Conservation (phyloP, 2,113 vertebrate species). For the Chaetodon trifascialis region DNA sequence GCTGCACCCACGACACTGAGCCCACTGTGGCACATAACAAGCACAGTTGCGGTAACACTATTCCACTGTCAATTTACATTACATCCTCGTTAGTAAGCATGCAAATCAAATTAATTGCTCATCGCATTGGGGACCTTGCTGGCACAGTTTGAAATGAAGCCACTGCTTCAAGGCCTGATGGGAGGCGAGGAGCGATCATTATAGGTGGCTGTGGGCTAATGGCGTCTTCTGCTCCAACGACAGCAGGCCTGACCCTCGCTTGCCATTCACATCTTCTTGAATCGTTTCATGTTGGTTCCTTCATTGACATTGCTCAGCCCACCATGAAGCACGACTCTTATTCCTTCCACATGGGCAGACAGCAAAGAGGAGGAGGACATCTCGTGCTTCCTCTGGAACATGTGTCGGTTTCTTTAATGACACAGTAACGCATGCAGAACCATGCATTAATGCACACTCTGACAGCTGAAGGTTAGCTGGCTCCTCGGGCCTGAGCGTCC, state of each 20-base stretch:
- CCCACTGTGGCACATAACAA: slow-evolving; percentile 46
- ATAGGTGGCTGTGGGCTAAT: slow-evolving; percentile 15
- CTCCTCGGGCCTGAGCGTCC: slow-evolving; percentile 26
- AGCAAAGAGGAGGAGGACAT: slow-evolving; percentile 44
- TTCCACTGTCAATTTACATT: slow-evolving; percentile 66
- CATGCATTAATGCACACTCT: slow-evolving; percentile 43
- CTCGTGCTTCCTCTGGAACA: slow-evolving; percentile 27
- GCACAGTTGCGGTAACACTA: slow-evolving; percentile 36
- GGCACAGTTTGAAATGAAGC: slow-evolving; percentile 44
- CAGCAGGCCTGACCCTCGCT: slow-evolving; percentile 38
- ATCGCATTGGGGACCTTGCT: slow-evolving; percentile 16
- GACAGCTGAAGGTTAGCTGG: slow-evolving; percentile 62
- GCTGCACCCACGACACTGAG: slow-evolving; percentile 38
- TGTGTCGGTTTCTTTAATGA: slow-evolving; percentile 51
- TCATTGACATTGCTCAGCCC: slow-evolving; percentile 59
- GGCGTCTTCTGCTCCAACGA: slow-evolving; percentile 22
- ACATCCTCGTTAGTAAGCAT: slow-evolving; percentile 67
- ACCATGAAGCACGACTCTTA: slow-evolving; percentile 55
- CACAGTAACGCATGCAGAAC: slow-evolving; percentile 30
- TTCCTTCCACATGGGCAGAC: slow-evolving; percentile 62
- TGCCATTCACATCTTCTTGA: slow-evolving; percentile 39
- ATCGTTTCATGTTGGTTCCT: not conserved
- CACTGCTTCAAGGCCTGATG: slow-evolving; percentile 25
- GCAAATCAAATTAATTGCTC: slow-evolving; percentile 70
- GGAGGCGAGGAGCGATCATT: slow-evolving; percentile 39